Evolutionary conservation across 2,888 invertebrate species (phyloP), one percentile per base, ranked within the genome.

Genomic region (Trissolcus brochymenae): DNA sequence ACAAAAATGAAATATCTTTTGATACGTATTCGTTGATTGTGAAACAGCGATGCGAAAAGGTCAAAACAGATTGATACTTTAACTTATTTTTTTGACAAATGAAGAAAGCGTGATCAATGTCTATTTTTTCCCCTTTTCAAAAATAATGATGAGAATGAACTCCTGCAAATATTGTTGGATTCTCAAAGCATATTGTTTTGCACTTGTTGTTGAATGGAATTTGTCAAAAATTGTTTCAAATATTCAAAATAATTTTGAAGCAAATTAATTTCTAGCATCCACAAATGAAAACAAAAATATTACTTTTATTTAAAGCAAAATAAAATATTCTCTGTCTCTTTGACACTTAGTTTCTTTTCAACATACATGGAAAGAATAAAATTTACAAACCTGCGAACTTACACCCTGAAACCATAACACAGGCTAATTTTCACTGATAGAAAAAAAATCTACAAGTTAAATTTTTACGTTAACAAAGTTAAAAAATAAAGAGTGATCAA

Each of bases 81-180:
- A 9, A 35, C 2, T 35, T 35, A 7, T 35, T 4, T 11, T 1
- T 35, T 25, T 25, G 25, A 25, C 25, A 54, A 59, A 72, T 62
- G 40, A 40, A 70, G 17, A 35, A 65, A 55, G 66, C 66, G 40
- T 57, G 65, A 55, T 35, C 43, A 16, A 62, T 17, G 16, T 41
- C 29, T 49, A 35, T 25, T 43, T 57, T 57, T 43, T 43, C 7
- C 40, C 7, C 14, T 19, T 41, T 19, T 46, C n/a, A 51, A 21
- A 14, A 64, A 62, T 21, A 43, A 65, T 49, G 66, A 35, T 29
- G 50, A n/a, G 25, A 14, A 3, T 56, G 14, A 29, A 51, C 25
- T 40, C 67, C 59, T 53, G 59, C 53, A 68, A 68, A 71, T 64
- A 64, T 64, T 62, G 1, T 46, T 65, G 55, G 64, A 55, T 65